Base-by-base conservation (phyloP, 2,797 vertebrate genomes). In the Urocyon cinereoargenteus region DNA sequence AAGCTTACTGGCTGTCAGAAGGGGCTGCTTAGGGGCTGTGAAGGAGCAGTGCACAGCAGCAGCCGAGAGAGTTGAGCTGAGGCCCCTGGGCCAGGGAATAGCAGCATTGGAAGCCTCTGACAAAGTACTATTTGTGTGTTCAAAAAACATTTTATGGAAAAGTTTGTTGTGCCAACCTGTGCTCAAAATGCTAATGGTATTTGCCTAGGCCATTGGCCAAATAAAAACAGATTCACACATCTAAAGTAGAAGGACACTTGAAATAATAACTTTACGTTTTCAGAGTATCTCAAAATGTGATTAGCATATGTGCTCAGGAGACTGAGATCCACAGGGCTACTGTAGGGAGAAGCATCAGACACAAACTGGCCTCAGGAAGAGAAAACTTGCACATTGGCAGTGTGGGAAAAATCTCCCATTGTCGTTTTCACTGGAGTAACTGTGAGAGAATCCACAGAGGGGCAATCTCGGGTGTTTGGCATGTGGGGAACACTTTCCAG, bases 171-270 rank as follows among this genome's bases (percentile, higher is more conserved):
- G 86, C 96, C 93, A 96, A 86, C 53, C 70, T 95, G 18, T 36
- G 79, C 91, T 95, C 62, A 36, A 53, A 90, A 97, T 75, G 64
- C 91, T 96, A 91, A 92, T 64, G 66, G 86, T 89, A 68, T 92
- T 96, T 97, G 79, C 68, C 53, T 95, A 84, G 86, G 97, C 93
- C 28, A 0, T 6, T 1, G 24, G 96, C 86, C 96, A 97, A 79
- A 83, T 86, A 24, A 90, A 96, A 96, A 86, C n/a, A 28, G 91
- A 96, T 96, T 97, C 81, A 88, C 57, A 70, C 62, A n/a, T 78
- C 40, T 3, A 31, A 94, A 94, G 62, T 78, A 55, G 79, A 79
- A 91, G 55, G 83, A 87, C 73, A 45, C 19, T 94, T 81, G 73
- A 40, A 94, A 62, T 81, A n/a, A 78, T 57, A 90, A 70, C 61